Evolutionary conservation across 2,113 vertebrate species (phyloP), one percentile per base, ranked within the genome.

Genomic region (Larimichthys polyactis): DNA sequence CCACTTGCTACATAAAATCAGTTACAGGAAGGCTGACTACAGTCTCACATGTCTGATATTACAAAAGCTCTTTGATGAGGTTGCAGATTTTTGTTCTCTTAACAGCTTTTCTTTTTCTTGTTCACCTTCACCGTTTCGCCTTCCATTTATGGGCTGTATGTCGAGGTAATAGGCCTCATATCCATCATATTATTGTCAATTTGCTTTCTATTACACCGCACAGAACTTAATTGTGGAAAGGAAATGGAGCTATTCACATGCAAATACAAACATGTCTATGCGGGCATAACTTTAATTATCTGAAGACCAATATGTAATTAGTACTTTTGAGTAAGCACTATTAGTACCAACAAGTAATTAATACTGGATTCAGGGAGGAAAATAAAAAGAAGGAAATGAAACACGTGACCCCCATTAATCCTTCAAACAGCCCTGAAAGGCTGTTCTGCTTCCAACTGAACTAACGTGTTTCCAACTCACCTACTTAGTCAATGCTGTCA

Each of bases 1-100:
- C 44, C 10, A 2, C 20, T 40, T 51, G 27, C n/a, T 46, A 11
- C 9, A 54, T 11, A 62, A 14, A 46, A 64, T 54, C 36, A 27
- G 16, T 64, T 4, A 29, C 43, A 70, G 52, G 62, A 69, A 71
- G 32, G 36, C 22, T 12, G 64, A 81, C 24, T 2, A 44, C 19
- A 57, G 27, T 4, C 1, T 46, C 0, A 0, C 6, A 36, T 52
- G 69, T 22, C n/a, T 27, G 20, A 57, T 20, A 55, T 52, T 20
- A 52, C n/a, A 60, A 51, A 48, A 65, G 52, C 19, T 9, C 5
- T 64, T 51, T 68, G 69, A 71, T 69, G 19, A 71, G 29, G 17
- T 15, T 20, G 46, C 52, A 46, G 5, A 78, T 75, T 74, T 66
- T 15, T 32, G 32, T 19, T 74, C 1, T 32, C 14, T 57, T 19